Percentiles rank a stretch among this genome's conserved stretches.
These are phyloP conservation scores for Spisula solida DNA, from an alignment of 2,888 invertebrate species.

Conservation along the genomic window DNA sequence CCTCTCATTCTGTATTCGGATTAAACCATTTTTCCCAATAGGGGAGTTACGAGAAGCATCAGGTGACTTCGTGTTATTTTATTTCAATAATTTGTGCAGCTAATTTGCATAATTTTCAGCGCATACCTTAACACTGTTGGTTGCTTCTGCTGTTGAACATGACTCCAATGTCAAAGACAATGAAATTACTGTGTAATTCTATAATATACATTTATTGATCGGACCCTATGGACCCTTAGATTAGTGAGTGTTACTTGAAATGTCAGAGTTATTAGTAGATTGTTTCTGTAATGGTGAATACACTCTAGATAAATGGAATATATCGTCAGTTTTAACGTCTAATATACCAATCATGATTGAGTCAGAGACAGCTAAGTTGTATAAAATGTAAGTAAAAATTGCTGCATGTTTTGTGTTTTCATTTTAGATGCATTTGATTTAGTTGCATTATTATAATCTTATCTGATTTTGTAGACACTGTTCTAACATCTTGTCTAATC, in stretches of 20 bases:
- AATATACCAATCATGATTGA: constrained; percentile 77
- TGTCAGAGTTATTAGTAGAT: constrained; percentile 73
- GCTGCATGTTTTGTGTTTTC: not conserved
- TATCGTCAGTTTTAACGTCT: constrained; percentile 61
- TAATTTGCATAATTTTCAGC: constrained; percentile 50
- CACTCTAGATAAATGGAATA: constrained; percentile 69
- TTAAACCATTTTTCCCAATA: constrained; percentile 27
- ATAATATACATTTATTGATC: constrained; percentile 51
- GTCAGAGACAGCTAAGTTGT: constrained; percentile 83
- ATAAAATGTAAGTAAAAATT: constrained; percentile 81
- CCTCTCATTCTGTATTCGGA: constrained; percentile 42
- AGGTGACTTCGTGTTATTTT: constrained; percentile 45
- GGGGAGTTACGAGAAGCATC: constrained; percentile 9
- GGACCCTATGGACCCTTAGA: constrained; percentile 28
- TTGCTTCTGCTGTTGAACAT: not conserved
- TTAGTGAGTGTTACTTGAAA: constrained; percentile 22
- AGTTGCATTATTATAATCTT: not conserved
- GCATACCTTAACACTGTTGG: constrained; percentile 48
- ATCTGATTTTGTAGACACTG: not conserved
- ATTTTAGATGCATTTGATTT: not conserved
- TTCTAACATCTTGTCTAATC: not conserved
- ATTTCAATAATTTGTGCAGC: constrained; percentile 25
- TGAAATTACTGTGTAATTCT: not conserved
- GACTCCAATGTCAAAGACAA: not conserved
- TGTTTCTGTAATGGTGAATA: constrained; percentile 78